Evolutionary conservation across 2,888 invertebrate genomes (phyloP), one percentile per base, ranked within the genome.

Genomic region (Thalpophila matura): DNA sequence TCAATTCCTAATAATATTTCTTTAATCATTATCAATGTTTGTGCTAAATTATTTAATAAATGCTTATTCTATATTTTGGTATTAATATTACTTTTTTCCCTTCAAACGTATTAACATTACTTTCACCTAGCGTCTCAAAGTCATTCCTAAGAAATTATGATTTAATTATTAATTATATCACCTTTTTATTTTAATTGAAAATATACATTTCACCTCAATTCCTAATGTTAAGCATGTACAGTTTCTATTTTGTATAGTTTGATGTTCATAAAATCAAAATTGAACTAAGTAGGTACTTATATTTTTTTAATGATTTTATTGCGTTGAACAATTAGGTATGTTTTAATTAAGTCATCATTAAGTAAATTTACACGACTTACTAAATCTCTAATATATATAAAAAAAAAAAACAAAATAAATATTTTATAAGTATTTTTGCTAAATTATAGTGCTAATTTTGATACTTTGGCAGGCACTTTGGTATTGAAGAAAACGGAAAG

Each of bases 381-480:
- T 10, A n/a, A 22, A n/a, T n/a, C n/a, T n/a, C n/a, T 24, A 14
- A 4, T 1, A 14, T 4, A 35, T 3, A 12, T 6, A 22, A 4
- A 16, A 22, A 61, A 20, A 26, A 5, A 37, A 29, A 10, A 37
- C 0, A 38, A n/a, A 12, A 49, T n/a, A 31, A 9, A 27, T 10
- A 7, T 33, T 16, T 22, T 22, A 33, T 24, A 26, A 31, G 10
- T 49, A n/a, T n/a, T n/a, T n/a, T n/a, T n/a, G n/a, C n/a, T n/a
- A 59, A 67, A 67, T 33, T n/a, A 70, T 70, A 67, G 24, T 54
- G 66, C 37, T 70, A 63, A 56, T 60, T 53, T 71, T 49, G 55
- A 73, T 72, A 83, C 55, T 88, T 88, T 89, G 85, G 88, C 88
- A 93, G 92, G 93, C 93, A 91, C 90, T 84, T 89, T 85, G 89